Evolutionary conservation across 1,140 invertebrate species (phyloP), one percentile per base, ranked within the genome.

Genomic region (Tetragonula clypearis): DNA sequence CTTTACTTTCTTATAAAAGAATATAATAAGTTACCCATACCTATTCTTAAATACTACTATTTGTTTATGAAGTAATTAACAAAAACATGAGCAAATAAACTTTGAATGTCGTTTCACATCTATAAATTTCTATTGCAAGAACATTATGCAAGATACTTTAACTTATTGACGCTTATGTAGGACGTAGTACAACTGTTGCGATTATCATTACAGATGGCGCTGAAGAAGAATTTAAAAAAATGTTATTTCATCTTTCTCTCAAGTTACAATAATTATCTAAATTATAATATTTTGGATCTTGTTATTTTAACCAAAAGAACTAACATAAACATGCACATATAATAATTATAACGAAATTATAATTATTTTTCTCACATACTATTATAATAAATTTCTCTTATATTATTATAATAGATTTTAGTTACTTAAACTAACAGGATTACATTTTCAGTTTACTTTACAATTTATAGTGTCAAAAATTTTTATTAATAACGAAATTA

Each of bases 161-260:
- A 71, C 26, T 80, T 80, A 80, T 80, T 80, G 66, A 80, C 53
- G 78, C 66, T 80, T 62, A 62, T 23, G 21, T 72, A 49, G 69
- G 62, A 62, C n/a, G 35, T 35, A 76, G 55, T 35, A 56, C 77
- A 79, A 66, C 53, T 35, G 41, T 49, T 49, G 9, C 58, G 49
- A 21, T 26, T 55, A 26, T 55, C 26, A 26, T 30, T 14, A 26
- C 41, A 66, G 60, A 65, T 49, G n/a, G 76, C 76, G 41, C 15
- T 2, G 26, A 41, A 41, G 14, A 1, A 65, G 3, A 11, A 8
- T 49, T 49, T 49, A 49, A 49, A 49, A 49, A 41, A 49, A 49
- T 9, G 41, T 49, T 49, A 49, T 49, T 49, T 49, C 41, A 49
- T 49, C 41, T 49, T 49, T 49, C 41, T 49, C 8, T n/a, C 12